These are phyloP conservation scores for Horisme vitalbata DNA, from an alignment of 2,888 invertebrate genomes.

Conservation along the genomic window DNA sequence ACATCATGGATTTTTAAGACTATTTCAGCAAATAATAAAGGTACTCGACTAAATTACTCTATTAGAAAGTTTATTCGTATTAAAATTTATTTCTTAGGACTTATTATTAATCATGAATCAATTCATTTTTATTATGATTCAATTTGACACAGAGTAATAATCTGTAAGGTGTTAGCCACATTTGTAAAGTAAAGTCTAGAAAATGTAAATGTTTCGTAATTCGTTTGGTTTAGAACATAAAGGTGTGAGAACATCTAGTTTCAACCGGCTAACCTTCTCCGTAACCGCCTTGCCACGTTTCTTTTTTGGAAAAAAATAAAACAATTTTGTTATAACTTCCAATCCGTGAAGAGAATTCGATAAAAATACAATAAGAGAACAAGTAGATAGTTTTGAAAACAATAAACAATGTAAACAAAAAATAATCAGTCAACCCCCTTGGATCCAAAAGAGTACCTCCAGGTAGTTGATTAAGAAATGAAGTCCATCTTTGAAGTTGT, in stretches of 20 bases:
- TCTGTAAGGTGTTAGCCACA: slow-evolving; percentile 43
- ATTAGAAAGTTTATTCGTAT: too few species aligned
- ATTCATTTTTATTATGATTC: slow-evolving; percentile 13
- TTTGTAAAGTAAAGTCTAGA: slow-evolving; percentile 26
- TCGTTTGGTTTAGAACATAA: slow-evolving; percentile 60
- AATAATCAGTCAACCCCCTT: neutral
- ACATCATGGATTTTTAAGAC: too few species aligned
- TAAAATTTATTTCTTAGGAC: too few species aligned
- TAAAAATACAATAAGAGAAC: neutral
- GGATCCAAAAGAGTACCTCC: slow-evolving; percentile 2
- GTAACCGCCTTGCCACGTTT: slow-evolving; percentile 90
- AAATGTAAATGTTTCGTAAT: slow-evolving; percentile 30
- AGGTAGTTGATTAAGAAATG: slow-evolving; percentile 2
- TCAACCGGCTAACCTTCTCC: slow-evolving; percentile 88
- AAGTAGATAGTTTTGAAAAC: neutral
- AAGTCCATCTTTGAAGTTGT: neutral
- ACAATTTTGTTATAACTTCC: slow-evolving; percentile 29
- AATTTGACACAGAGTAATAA: slow-evolving; percentile 31
- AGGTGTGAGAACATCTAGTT: slow-evolving; percentile 69
- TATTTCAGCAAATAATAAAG: too few species aligned
- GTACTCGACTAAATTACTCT: too few species aligned
- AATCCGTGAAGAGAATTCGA: slow-evolving; percentile 27
- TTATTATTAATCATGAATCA: too few species aligned
- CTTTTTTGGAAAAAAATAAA: slow-evolving; percentile 83
- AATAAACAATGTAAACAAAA: too few species aligned